A percentile compares a stretch with the other conserved stretches of the same genome.
Conservation (phyloP, 2,113 vertebrate genomes). For the Cephalopterus ornatus region DNA sequence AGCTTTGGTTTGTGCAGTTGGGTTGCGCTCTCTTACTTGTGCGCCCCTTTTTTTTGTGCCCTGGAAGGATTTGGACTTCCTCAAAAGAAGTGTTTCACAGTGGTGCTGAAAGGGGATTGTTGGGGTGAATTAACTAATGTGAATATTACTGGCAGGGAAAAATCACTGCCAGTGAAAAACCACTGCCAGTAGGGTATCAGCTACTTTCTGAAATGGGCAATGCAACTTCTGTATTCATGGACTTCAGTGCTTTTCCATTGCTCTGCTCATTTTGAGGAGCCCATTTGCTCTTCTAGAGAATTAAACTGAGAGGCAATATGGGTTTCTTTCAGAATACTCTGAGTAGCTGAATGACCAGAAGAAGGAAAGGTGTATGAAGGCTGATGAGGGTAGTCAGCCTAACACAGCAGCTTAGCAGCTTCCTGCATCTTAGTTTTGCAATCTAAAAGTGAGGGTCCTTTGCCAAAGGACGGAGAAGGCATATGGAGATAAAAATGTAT, state of each 20-base stretch:
- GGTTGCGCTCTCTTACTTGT: neutral
- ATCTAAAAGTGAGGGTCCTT: neutral
- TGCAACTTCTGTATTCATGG: neutral
- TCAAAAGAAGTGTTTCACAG: neutral
- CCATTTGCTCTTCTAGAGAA: neutral
- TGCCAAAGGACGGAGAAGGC: neutral
- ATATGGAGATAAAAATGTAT: neutral
- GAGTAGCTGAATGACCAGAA: neutral
- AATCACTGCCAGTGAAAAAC: neutral
- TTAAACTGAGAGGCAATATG: neutral
- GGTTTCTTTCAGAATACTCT: neutral
- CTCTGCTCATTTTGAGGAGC: neutral
- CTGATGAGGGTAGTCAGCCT: neutral
- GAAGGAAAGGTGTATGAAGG: neutral
- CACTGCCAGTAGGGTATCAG: neutral
- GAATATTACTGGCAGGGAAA: neutral
- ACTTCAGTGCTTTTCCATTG: neutral
- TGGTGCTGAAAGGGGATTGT: neutral
- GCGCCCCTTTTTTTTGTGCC: neutral
- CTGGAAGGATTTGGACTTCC: neutral
- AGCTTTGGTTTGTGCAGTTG: neutral
- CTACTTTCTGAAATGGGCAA: neutral
- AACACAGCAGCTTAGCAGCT: neutral
- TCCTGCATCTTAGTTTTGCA: neutral
- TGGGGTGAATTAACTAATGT: neutral